Conservation (phyloP, 2,113 vertebrate genomes). For the Rhinolophus ferrumequinum region DNA sequence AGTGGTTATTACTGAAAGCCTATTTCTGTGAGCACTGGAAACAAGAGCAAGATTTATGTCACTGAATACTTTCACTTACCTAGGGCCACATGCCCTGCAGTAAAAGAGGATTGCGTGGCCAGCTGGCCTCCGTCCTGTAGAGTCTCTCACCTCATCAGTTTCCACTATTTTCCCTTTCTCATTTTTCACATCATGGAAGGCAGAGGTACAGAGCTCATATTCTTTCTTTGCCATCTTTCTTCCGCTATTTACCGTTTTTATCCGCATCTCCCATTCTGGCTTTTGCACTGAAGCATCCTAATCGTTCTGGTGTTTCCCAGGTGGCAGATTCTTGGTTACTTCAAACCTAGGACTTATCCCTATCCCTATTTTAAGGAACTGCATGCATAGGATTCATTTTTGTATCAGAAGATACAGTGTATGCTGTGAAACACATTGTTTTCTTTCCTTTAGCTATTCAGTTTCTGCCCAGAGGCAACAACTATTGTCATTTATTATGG, state of each 20-base stretch:
- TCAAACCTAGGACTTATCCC: neutral
- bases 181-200: conserved; percentile 18
- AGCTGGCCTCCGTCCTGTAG: neutral
- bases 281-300: neutral
- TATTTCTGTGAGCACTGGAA: conserved; percentile 22
- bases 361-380: neutral
- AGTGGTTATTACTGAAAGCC: neutral
- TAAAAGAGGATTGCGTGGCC: neutral
- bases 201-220: neutral
- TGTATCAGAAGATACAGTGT: neutral
- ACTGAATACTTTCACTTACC: neutral
- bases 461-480: neutral
- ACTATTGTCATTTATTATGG: neutral
- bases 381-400: neutral
- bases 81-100: neutral
- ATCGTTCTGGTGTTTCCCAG: neutral
- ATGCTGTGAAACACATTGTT: neutral
- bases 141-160: neutral
- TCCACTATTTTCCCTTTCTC: neutral
- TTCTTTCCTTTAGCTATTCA: neutral
- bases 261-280: neutral
- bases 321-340: neutral
- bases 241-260: neutral
- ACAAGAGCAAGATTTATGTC: neutral
- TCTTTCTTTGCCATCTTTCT: neutral